These are phyloP conservation scores for Alectura lathami DNA, from an alignment of 2,113 vertebrate genomes.

Conservation along the genomic window DNA sequence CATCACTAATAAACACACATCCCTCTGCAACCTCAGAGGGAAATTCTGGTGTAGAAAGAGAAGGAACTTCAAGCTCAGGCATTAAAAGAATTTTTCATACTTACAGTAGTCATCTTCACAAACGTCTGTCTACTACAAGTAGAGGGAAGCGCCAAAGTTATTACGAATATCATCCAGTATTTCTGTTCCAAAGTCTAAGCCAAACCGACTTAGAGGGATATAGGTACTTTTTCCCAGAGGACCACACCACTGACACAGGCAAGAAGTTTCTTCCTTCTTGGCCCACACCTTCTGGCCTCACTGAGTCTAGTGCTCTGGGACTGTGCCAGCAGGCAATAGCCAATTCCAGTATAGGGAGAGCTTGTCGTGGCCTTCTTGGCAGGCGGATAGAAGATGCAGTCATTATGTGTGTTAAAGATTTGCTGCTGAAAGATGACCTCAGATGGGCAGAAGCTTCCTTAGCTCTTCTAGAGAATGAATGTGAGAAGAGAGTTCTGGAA, in stretches of 20 bases:
- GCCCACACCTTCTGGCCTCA: conserved; percentile 88
- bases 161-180: conserved; percentile 55
- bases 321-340: conserved; percentile 78
- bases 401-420: conserved; percentile 85
- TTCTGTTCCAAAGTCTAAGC: conserved; percentile 77
- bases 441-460: conserved; percentile 82
- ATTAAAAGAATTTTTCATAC: neutral
- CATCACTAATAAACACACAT: neutral
- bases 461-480: conserved; percentile 91
- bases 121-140: neutral
- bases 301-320: conserved; percentile 36
- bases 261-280: conserved; percentile 73
- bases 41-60: neutral
- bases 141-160: conserved; percentile 70
- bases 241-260: conserved; percentile 74
- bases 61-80: neutral
- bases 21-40: neutral
- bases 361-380: conserved; percentile 78
- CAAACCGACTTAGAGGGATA: conserved; percentile 78
- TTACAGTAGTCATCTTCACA: neutral
- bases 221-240: conserved; percentile 91
- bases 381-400: conserved; percentile 42
- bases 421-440: conserved; percentile 87
- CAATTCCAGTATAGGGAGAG: conserved; percentile 80
- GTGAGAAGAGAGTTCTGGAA: conserved; percentile 86